Conservation (phyloP, 2,888 invertebrate species). For the Plebejus argus region DNA sequence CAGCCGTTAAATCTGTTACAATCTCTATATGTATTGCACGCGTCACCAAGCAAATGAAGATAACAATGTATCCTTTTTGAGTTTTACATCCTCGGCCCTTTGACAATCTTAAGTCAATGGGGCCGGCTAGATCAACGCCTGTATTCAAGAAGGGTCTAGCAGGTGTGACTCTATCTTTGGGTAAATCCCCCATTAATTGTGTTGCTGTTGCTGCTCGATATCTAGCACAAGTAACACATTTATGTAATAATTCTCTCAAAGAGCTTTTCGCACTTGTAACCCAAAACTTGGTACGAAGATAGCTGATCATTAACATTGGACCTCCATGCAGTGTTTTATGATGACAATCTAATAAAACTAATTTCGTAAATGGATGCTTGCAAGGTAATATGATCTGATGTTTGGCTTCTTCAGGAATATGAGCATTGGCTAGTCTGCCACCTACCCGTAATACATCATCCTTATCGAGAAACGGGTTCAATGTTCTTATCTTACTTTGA, state of each 20-base stretch:
- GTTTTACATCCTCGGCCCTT: constrained; percentile 42
- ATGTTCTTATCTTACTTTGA: background rate
- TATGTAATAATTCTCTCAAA: constrained; percentile 25
- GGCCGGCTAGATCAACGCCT: constrained; percentile 43
- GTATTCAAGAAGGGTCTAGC: constrained; percentile 36
- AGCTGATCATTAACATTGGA: constrained; percentile 40
- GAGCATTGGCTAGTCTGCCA: constrained; percentile 32
- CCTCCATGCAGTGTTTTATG: constrained; percentile 44
- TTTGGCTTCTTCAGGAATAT: constrained; percentile 24
- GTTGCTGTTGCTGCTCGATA: constrained; percentile 30
- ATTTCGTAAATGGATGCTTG: constrained; percentile 29
- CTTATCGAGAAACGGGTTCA: constrained; percentile 31
- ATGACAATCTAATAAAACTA: constrained; percentile 44
- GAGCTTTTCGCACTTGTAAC: constrained; percentile 35
- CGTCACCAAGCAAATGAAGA: constrained; percentile 35
- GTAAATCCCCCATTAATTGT: constrained; percentile 43
- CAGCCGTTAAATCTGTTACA: constrained; percentile 42
- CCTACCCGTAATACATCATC: constrained; percentile 34
- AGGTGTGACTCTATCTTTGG: constrained; percentile 37
- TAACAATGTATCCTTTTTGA: constrained; percentile 36
- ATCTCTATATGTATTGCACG: constrained; percentile 39
- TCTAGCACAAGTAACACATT: constrained; percentile 39
- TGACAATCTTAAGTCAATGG: constrained; percentile 37
- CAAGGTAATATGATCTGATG: constrained; percentile 36
- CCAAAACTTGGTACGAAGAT: constrained; percentile 39